Evolutionary conservation across 2,888 invertebrate species (phyloP).

Genomic region (Plagiodera versicolora): DNA sequence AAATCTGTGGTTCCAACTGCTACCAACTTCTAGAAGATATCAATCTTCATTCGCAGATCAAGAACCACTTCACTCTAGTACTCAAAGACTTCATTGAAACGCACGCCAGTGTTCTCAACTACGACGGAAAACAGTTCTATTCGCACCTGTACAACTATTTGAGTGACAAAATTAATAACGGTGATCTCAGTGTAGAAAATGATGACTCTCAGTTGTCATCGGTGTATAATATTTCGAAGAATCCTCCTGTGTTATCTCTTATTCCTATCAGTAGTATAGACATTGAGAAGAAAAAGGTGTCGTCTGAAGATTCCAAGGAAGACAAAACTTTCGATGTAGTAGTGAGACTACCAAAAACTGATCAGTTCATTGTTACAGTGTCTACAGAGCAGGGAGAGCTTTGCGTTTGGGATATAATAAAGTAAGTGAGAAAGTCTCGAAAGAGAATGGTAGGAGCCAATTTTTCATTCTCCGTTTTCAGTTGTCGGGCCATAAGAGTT

Average conservation of each 20-base stretch:
- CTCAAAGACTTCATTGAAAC: conserved; percentile 71
- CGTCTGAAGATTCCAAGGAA: conserved; percentile 29
- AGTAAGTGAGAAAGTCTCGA: conserved; percentile 50
- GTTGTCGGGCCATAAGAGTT: conserved; percentile 66
- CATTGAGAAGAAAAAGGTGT: conserved; percentile 20
- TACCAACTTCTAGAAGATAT: conserved; percentile 79
- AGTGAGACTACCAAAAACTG: conserved; percentile 65
- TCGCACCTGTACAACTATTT: conserved; percentile 65
- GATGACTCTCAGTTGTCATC: conserved; percentile 44
- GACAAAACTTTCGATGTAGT: conserved; percentile 63
- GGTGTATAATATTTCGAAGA: conserved; percentile 57
- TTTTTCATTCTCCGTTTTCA: conserved; percentile 40
- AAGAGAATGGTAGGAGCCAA: too few relatives aligned
- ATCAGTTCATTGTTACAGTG: conserved; percentile 74
- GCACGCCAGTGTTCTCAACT: conserved; percentile 72
- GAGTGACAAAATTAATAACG: conserved; percentile 49
- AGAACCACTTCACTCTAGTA: conserved; percentile 57
- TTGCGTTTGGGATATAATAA: conserved; percentile 77
- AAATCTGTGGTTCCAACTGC: conserved; percentile 76
- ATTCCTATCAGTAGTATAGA: conserved; percentile 58
- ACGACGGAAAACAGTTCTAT: conserved; percentile 82
- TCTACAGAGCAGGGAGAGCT: conserved; percentile 76
- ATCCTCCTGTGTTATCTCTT: conserved; percentile 65
- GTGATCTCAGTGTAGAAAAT: conserved; percentile 41
- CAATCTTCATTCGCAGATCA: conserved; percentile 58